These are phyloP conservation scores for Leucozona laternaria DNA, from an alignment of 2,888 invertebrate species.

Conservation along the genomic window DNA sequence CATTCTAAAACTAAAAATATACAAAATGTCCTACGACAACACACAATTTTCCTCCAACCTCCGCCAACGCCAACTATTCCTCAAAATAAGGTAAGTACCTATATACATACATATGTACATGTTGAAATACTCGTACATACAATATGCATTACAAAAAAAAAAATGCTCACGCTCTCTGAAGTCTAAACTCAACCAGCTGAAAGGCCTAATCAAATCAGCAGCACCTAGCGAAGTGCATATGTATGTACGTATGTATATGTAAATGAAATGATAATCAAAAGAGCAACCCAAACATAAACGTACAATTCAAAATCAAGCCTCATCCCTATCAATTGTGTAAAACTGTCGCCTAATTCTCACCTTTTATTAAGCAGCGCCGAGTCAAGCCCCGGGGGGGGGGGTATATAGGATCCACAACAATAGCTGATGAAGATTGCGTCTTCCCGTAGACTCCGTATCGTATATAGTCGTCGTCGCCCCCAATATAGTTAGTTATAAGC, in stretches of 20 bases:
- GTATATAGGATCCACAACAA: constrained; percentile 33
- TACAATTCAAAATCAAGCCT: constrained; percentile 12
- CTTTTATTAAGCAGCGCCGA: constrained; percentile 63
- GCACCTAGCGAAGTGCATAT: background rate
- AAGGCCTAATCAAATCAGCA: constrained; percentile 55
- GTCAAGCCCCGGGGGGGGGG: constrained; percentile 22
- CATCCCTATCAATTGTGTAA: constrained; percentile 42
- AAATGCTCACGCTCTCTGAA: constrained; percentile 6
- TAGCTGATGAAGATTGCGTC: constrained; percentile 47
- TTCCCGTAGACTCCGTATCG: constrained; percentile 44
- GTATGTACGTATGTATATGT: background rate
- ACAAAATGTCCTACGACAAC: constrained; percentile 63
- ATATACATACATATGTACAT: background rate
- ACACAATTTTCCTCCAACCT: background rate
- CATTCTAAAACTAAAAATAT: constrained; percentile 66
- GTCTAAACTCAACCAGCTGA: background rate
- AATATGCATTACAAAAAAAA: background rate
- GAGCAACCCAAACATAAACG: constrained; percentile 64
- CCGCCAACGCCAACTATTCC: background rate
- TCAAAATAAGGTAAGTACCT: background rate
- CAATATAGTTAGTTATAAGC: constrained; percentile 1
- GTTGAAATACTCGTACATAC: background rate
- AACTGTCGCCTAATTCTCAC: constrained; percentile 74
- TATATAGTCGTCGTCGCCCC: constrained; percentile 4
- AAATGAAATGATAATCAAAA: constrained; percentile 62